These are phyloP conservation scores for Gymnocheta viridis DNA, from an alignment of 2,888 invertebrate genomes.

Conservation along the genomic window DNA sequence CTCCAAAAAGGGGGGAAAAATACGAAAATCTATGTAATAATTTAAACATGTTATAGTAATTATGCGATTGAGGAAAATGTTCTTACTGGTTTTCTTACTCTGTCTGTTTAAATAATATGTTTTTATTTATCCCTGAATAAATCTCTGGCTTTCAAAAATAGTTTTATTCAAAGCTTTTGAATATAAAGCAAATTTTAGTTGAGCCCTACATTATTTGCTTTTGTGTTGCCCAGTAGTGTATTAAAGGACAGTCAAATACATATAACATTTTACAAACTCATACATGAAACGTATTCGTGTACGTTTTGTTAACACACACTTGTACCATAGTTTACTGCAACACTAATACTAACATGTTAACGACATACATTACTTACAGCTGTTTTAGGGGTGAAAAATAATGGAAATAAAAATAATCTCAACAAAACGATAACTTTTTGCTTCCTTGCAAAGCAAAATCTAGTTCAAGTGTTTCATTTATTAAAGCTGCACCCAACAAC, in stretches of 20 bases:
- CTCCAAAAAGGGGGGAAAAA: too few relatives aligned
- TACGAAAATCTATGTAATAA: too few relatives aligned
- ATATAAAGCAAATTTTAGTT: neutral
- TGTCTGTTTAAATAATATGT: too few relatives aligned
- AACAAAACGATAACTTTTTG: constrained; percentile 29
- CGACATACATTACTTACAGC: constrained; percentile 22
- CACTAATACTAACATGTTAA: constrained; percentile 26
- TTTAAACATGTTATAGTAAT: too few relatives aligned
- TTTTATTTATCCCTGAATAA: too few relatives aligned
- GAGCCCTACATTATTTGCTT: neutral
- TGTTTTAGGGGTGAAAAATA: neutral
- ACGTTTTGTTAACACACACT: constrained; percentile 40
- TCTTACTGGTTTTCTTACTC: too few relatives aligned
- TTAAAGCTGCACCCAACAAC: constrained; percentile 15
- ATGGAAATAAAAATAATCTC: constrained; percentile 6
- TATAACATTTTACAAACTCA: neutral
- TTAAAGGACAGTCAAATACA: neutral
- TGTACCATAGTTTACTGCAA: constrained; percentile 28
- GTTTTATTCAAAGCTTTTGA: neutral
- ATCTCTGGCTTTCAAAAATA: too few relatives aligned
- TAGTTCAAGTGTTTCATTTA: constrained; percentile 59
- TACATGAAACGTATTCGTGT: too few relatives aligned
- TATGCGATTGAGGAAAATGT: too few relatives aligned
- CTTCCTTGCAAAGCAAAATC: constrained; percentile 15
- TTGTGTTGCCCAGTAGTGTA: neutral